phyloP scores from a whole-genome alignment of 1,140 invertebrate genomes.

The Palaemon carinicauda region DNA sequence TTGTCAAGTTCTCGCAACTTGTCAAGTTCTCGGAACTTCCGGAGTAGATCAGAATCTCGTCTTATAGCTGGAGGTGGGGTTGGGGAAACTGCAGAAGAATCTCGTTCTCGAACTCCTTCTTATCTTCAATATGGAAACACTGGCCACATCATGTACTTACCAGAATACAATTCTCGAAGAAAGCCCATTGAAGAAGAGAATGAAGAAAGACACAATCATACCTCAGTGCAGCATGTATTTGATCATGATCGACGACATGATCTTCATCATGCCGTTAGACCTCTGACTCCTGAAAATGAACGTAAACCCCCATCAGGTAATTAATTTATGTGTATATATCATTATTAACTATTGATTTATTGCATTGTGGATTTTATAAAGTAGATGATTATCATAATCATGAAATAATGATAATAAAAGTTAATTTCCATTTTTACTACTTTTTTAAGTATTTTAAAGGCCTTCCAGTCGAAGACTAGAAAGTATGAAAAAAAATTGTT shows the following conservation, averaged over 20 bases:
- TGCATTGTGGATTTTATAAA: neutral
- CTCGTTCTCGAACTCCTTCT: slow-evolving; percentile 36
- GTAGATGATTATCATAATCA: no score
- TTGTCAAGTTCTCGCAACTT: no score
- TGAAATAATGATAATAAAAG: no score
- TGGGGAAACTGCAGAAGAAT: neutral
- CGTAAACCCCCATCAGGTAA: slow-evolving; percentile 51
- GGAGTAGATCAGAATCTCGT: slow-evolving; percentile 39
- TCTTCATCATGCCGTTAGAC: neutral
- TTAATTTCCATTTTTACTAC: no score
- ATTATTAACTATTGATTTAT: neutral
- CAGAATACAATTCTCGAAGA: slow-evolving; percentile 69
- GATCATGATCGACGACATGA: slow-evolving; percentile 8
- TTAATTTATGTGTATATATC: neutral
- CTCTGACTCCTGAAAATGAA: slow-evolving; percentile 47
- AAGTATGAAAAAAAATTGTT: no score
- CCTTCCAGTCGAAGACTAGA: no score
- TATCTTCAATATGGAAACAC: slow-evolving; percentile 45
- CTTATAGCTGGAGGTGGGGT: neutral
- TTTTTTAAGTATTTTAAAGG: no score
- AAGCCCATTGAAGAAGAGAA: slow-evolving; percentile 60
- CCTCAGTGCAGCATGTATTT: neutral
- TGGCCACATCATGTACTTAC: slow-evolving; percentile 77
- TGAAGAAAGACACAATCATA: neutral
- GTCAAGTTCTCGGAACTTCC: slow-evolving; percentile 17